phyloP scores from a whole-genome alignment of 2,113 vertebrate species.

The Halcyon malimbica region DNA sequence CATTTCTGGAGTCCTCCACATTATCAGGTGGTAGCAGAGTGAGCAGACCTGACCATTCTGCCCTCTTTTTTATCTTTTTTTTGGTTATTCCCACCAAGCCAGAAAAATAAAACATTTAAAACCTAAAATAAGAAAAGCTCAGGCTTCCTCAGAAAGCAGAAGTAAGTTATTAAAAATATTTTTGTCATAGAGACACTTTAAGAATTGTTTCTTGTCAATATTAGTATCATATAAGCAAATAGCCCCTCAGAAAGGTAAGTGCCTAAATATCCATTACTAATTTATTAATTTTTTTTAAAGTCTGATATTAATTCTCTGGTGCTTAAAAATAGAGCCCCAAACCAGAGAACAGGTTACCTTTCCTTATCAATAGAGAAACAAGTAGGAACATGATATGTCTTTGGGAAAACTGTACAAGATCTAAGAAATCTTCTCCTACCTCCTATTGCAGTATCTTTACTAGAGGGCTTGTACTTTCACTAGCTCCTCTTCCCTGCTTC shows the following conservation, averaged over 20 bases:
- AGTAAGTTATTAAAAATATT: not conserved
- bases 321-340: not conserved
- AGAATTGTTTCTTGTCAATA: not conserved
- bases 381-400: not conserved
- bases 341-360: not conserved
- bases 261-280: not conserved
- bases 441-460: not conserved
- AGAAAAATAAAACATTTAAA: no score
- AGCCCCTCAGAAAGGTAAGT: not conserved
- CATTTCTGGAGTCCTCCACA: not conserved
- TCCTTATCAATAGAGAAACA: not conserved
- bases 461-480: not conserved
- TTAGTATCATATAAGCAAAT: not conserved
- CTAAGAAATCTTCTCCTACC: not conserved
- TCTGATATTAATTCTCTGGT: not conserved
- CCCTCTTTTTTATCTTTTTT: not conserved
- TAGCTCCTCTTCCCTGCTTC: not conserved
- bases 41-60: not conserved
- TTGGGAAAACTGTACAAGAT: not conserved
- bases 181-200: not conserved
- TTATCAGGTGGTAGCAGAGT: not conserved
- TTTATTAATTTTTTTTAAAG: not conserved
- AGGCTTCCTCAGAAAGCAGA: not conserved
- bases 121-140: not conserved
- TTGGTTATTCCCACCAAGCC: not conserved